Conservation (phyloP, 2,113 vertebrate genomes). For the Macquaria australasica region DNA sequence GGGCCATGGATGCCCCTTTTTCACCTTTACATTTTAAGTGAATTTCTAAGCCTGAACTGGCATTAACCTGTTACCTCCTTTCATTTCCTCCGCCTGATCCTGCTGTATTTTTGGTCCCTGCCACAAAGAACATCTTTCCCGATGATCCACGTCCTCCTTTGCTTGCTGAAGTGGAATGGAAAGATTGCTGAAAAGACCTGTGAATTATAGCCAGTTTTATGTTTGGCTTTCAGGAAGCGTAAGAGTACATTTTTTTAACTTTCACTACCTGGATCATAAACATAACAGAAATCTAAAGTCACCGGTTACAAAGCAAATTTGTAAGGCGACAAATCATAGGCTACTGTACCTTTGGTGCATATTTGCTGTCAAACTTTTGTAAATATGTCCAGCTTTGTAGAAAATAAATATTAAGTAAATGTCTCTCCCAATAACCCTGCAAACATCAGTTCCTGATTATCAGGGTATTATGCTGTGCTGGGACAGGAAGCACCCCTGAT, state of each 20-base stretch:
- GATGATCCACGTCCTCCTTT: slow-evolving; percentile 80
- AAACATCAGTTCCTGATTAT: slow-evolving; percentile 15
- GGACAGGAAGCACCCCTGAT: slow-evolving; percentile 32
- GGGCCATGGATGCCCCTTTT: too few relatives aligned
- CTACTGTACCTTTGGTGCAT: slow-evolving; percentile 79
- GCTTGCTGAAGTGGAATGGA: slow-evolving; percentile 77
- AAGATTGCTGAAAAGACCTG: slow-evolving; percentile 87
- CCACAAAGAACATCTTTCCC: slow-evolving; percentile 95
- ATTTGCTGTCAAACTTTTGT: slow-evolving; percentile 52
- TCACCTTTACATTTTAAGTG: background rate
- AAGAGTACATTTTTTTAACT: background rate
- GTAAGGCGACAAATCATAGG: background rate
- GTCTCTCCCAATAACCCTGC: background rate
- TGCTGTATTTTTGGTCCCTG: slow-evolving; percentile 87
- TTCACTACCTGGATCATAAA: background rate
- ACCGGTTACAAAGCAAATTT: background rate
- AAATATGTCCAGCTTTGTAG: slow-evolving; percentile 17
- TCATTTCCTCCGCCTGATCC: slow-evolving; percentile 84
- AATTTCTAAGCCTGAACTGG: slow-evolving; percentile 1
- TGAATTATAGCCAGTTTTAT: slow-evolving; percentile 45
- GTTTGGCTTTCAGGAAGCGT: slow-evolving; percentile 11
- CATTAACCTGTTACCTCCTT: slow-evolving; percentile 87
- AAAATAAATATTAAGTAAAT: background rate
- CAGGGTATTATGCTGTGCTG: slow-evolving; percentile 10
- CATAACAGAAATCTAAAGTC: background rate